Base-by-base conservation (phyloP, 2,797 vertebrate genomes). In the Rallus crepitans region DNA sequence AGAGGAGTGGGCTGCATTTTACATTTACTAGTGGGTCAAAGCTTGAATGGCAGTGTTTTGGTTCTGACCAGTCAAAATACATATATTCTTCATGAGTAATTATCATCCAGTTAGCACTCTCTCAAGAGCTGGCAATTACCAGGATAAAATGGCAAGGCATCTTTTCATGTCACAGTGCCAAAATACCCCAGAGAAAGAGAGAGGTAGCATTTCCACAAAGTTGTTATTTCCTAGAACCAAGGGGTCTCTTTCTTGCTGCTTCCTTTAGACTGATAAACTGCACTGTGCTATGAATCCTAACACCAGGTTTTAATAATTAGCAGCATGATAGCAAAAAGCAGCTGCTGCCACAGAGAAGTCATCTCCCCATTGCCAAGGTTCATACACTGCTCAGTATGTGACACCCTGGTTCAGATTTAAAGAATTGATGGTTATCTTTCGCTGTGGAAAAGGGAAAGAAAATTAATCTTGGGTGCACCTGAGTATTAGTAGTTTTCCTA, bases 401-500 rank as follows among this genome's bases (percentile, higher is more conserved):
- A 63, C 61, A 12, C 5, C 33, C 52, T 90, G 73, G 56, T 48
- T 91, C 75, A 83, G 59, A 81, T 97, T 82, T 94, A 78, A 78
- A 83, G 56, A 89, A 73, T 33, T 42, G 45, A 75, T 42, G 52
- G 27, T 92, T 96, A 84, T 90, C 83, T 92, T 91, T 71, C 79
- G 37, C 50, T 83, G 59, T 21, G 30, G 68, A 85, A 95, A 84
- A 71, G 65, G 40, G 45, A 57, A 80, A 42, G 56, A 80, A 76
- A 96, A 70, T 76, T 57, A 82, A 47, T 31, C 75, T 52, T 86
- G 81, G 37, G 78, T 93, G 87, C 33, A n/a, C 55, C 60, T 77
- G 89, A 55, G 50, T 89, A 61, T 78, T 94, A 80, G 40, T 94
- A 57, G 64, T 93, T 78, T 94, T 21, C 81, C 78, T 73, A 60